Evolutionary conservation across 2,113 vertebrate species (phyloP), one percentile per base, ranked within the genome.

Genomic region (Columba janthina): DNA sequence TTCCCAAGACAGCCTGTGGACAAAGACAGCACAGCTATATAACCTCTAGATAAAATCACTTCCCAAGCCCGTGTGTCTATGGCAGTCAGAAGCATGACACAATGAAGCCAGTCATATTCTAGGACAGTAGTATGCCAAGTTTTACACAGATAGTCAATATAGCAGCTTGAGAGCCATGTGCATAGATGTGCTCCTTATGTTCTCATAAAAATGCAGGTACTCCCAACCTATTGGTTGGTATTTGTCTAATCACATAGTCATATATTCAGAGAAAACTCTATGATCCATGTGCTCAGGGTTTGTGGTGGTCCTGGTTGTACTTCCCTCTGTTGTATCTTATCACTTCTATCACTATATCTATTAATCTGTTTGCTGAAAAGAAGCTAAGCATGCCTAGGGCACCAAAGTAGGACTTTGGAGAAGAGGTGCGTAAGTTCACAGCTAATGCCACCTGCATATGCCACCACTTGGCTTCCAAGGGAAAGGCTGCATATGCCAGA

Each of bases 11-110:
- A 66, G 16, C 9, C 44, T 11, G 15, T 44, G 21, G n/a, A 31
- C 78, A 48, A 66, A 86, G 16, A 48, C 20, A 70, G 20, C 18
- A 58, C n/a, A 22, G 12, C 5, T 28, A 20, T 9, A 16, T 5
- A 34, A 73, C 15, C 16, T 36, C 56, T 60, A 14, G 11, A 40
- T 38, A 66, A 80, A 51, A 2, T 24, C 46, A 66, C 18, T 8
- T 29, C 40, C 40, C 32, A 51, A 84, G 5, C 12, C 15, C 4
- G 0, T 5, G 16, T n/a, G 15, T 22, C 5, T 3, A 0, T 9
- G 9, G 26, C 28, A 66, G 28, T 50, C 57, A 25, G 26, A 42
- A 14, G 6, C 20, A 38, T 15, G 19, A 65, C 24, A 56, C 14
- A 5, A 56, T 40, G 22, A 83, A 86, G 77, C 2, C 42, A 12